Conservation (phyloP, 2,113 vertebrate species). For the Sus scrofa region DNA sequence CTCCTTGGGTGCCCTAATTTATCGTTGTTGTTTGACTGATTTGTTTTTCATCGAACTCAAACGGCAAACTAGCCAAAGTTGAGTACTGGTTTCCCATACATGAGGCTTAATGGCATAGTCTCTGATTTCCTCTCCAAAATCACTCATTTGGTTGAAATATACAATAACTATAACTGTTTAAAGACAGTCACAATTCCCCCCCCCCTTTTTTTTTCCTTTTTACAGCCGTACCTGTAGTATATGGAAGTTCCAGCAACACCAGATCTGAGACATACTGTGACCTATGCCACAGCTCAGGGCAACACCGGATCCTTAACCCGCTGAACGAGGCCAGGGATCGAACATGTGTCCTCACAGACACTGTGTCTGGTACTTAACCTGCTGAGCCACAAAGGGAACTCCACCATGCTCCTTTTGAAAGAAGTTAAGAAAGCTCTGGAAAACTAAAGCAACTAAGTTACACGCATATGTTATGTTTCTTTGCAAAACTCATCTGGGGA, state of each 20-base stretch:
- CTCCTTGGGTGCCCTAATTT: neutral
- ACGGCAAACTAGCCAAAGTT: neutral
- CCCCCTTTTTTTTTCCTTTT: too few species aligned
- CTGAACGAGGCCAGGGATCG: too few species aligned
- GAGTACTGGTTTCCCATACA: neutral
- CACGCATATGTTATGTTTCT: rapidly evolving
- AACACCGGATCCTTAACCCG: too few species aligned
- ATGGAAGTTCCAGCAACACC: too few species aligned
- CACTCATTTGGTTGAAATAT: neutral
- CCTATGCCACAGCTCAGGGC: too few species aligned
- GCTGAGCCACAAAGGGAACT: too few species aligned
- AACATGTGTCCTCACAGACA: too few species aligned
- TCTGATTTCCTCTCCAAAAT: neutral
- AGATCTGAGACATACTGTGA: too few species aligned
- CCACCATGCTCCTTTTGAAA: neutral
- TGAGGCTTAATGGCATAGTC: neutral
- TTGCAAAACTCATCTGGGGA: neutral
- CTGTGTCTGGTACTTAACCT: too few species aligned
- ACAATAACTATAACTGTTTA: neutral
- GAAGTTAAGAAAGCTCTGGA: neutral
- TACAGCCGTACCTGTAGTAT: too few species aligned
- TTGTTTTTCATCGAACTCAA: neutral
- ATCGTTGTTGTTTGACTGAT: neutral
- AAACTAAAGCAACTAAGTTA: neutral
- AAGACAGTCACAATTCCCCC: rapidly evolving